Percentiles rank a stretch among this genome's conserved stretches.
phyloP scores from a whole-genome alignment of 2,797 vertebrate species.

The Liparis tanakae region DNA sequence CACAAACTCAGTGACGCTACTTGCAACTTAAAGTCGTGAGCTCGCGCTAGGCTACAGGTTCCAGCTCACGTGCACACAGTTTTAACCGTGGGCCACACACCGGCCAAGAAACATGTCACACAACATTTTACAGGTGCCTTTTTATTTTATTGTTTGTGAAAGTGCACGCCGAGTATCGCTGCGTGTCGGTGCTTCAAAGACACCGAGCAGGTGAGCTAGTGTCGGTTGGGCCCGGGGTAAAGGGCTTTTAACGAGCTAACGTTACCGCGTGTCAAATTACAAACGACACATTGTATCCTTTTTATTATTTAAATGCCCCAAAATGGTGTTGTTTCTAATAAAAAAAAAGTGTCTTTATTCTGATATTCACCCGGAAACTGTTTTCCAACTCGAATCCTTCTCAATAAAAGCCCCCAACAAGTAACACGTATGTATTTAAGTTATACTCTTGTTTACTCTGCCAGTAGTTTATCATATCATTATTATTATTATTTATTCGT shows the following conservation, averaged over 20 bases:
- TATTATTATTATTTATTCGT: not conserved
- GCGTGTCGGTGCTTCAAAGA: not conserved
- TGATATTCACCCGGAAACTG: too few relatives aligned
- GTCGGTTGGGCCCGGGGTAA: too few relatives aligned
- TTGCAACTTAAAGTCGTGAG: not conserved
- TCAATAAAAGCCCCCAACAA: not conserved
- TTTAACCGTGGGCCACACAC: not conserved
- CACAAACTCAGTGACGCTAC: not conserved
- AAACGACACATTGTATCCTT: not conserved
- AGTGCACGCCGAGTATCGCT: not conserved
- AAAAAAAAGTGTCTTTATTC: too few relatives aligned
- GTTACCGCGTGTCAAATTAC: too few relatives aligned
- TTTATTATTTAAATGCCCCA: not conserved
- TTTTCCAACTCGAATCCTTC: not conserved
- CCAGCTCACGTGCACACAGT: not conserved
- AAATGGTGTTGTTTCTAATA: not conserved
- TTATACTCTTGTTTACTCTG: not conserved
- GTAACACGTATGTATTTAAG: not conserved
- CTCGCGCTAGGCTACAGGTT: not conserved
- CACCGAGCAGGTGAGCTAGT: too few relatives aligned
- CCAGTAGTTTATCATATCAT: not conserved
- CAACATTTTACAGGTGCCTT: too few relatives aligned
- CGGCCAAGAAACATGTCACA: too few relatives aligned
- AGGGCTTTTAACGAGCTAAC: too few relatives aligned
- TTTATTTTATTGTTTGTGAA: not conserved